Evolutionary conservation across 2,797 vertebrate genomes (phyloP).

Genomic region (Anomalospiza imberbis): DNA sequence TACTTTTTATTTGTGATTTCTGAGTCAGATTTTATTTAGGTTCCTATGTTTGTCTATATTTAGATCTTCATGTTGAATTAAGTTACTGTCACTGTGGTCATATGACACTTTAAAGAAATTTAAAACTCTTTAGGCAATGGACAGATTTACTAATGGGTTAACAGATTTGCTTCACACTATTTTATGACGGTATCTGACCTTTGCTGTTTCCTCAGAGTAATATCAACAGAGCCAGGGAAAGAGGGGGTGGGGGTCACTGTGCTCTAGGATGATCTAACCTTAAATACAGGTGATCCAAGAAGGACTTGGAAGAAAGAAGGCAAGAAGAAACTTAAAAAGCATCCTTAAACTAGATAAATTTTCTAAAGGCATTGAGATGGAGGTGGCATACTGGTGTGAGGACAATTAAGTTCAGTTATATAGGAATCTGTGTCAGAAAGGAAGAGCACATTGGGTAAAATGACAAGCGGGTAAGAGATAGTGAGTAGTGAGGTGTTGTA

Average conservation of each 20-base stretch:
- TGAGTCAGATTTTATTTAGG: background rate
- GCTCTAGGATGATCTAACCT: background rate
- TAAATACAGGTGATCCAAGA: background rate
- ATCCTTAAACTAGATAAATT: background rate
- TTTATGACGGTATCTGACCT: background rate
- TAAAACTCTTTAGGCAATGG: background rate
- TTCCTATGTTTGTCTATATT: background rate
- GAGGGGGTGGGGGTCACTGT: background rate
- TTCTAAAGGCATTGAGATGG: background rate
- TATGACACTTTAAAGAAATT: background rate
- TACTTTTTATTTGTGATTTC: background rate
- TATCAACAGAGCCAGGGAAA: background rate
- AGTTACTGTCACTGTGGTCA: background rate
- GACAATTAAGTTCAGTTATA: background rate
- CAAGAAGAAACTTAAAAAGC: background rate
- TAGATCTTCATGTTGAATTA: background rate
- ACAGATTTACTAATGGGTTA: background rate
- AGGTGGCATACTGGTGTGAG: background rate
- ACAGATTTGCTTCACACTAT: background rate
- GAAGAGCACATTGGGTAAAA: background rate
- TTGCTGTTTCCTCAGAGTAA: background rate
- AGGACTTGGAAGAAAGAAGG: background rate
- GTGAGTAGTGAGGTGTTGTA: background rate
- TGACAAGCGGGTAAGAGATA: background rate
- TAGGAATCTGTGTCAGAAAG: background rate